These are phyloP conservation scores for Bellardia bayeri DNA, from an alignment of 2,888 invertebrate species.

Conservation along the genomic window DNA sequence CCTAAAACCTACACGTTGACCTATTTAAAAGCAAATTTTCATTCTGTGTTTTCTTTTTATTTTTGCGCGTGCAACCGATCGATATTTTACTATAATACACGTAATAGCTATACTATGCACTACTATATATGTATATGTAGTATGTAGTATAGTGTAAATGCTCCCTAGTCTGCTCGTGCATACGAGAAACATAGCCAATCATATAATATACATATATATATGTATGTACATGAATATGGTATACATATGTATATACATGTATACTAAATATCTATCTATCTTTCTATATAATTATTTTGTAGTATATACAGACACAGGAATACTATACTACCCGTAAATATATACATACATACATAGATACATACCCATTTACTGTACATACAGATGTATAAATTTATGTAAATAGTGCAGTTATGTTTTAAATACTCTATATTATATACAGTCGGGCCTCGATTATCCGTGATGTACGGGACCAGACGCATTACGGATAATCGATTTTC, in stretches of 20 bases:
- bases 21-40: conserved; percentile 34
- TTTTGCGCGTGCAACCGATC: conserved; percentile 46
- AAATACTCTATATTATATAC: neutral
- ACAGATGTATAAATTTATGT: neutral
- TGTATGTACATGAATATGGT: neutral
- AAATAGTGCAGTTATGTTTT: conserved; percentile 1
- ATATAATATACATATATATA: neutral
- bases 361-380: too few relatives aligned
- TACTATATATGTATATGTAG: too few relatives aligned
- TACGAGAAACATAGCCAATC: neutral
- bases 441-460: too few relatives aligned
- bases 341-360: neutral
- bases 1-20: conserved; percentile 58
- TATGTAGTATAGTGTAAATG: neutral
- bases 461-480: too few relatives aligned
- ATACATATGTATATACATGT: neutral
- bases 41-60: neutral
- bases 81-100: conserved; percentile 63
- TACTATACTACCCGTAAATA: neutral
- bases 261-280: neutral
- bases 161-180: neutral
- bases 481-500: too few relatives aligned
- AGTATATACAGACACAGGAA: neutral
- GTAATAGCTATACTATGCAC: conserved; percentile 17
- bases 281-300: neutral